These are phyloP conservation scores for Gisinianus flammeolus DNA, from an alignment of 2,888 invertebrate genomes.

Conservation along the genomic window DNA sequence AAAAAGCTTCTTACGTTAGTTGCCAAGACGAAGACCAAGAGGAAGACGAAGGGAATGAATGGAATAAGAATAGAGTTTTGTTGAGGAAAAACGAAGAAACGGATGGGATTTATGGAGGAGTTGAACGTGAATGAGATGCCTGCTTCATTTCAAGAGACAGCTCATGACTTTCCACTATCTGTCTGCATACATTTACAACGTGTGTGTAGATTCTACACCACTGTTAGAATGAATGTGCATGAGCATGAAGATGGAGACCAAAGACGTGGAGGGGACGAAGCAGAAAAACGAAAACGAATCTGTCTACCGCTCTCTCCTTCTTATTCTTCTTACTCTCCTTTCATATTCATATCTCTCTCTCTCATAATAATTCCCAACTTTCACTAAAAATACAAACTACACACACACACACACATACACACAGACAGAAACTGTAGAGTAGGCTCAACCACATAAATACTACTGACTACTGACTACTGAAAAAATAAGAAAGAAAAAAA, in stretches of 20 bases:
- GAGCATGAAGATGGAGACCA: background rate
- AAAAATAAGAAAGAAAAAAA: too few relatives aligned
- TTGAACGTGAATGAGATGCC: background rate
- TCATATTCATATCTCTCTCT: too few relatives aligned
- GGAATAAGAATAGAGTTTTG: background rate
- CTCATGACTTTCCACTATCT: conserved; percentile 1
- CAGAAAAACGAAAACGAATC: background rate
- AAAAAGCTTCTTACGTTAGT: background rate
- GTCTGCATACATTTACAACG: background rate
- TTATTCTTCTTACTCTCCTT: too few relatives aligned
- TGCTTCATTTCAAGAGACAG: conserved; percentile 16
- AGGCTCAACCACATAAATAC: background rate
- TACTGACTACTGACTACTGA: background rate
- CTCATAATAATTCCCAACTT: too few relatives aligned
- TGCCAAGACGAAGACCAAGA: background rate
- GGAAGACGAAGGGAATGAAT: background rate
- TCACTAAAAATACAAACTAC: too few relatives aligned
- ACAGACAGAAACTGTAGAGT: conserved; percentile 1
- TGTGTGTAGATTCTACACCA: background rate
- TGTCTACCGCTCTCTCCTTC: background rate
- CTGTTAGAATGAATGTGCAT: background rate
- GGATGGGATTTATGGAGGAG: background rate
- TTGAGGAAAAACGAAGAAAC: background rate
- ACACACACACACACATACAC: too few relatives aligned
- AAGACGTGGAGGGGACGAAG: background rate